Evolutionary conservation across 2,113 vertebrate genomes (phyloP).

Genomic region (Gallinago paraguaiae): DNA sequence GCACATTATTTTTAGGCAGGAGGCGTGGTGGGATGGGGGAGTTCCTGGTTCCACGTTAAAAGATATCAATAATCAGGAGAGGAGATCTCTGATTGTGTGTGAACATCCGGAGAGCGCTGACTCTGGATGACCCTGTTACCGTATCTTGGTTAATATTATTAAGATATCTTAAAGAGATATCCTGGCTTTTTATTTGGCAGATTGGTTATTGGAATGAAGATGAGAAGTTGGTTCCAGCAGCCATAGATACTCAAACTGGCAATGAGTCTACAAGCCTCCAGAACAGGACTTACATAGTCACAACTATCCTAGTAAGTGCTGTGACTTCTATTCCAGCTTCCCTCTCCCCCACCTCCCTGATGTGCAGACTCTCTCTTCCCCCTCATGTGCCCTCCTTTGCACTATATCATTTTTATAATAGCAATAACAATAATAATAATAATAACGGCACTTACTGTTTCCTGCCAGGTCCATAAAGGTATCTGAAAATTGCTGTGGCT

Average conservation of each 20-base stretch:
- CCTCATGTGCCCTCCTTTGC: background rate
- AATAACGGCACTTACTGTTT: slow-evolving; percentile 16
- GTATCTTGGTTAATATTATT: background rate
- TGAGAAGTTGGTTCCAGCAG: slow-evolving; percentile 90
- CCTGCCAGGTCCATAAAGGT: background rate
- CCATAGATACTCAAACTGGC: slow-evolving; percentile 81
- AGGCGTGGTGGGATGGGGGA: background rate
- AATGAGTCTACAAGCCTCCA: slow-evolving; percentile 90
- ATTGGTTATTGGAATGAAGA: slow-evolving; percentile 99
- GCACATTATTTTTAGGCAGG: background rate
- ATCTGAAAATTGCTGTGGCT: slow-evolving; percentile 16
- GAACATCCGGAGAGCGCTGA: background rate
- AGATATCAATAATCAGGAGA: background rate
- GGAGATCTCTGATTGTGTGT: background rate
- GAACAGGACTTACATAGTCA: slow-evolving; percentile 97
- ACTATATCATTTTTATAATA: slow-evolving; percentile 2
- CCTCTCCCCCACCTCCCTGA: background rate
- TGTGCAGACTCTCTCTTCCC: background rate
- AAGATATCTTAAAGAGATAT: background rate
- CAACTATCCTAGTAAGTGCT: slow-evolving; percentile 92
- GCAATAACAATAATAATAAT: slow-evolving; percentile 6
- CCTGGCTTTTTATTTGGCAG: slow-evolving; percentile 72
- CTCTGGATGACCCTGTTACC: background rate
- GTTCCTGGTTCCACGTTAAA: background rate
- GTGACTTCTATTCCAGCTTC: background rate